These are phyloP conservation scores for Emydura subglobosa DNA, from an alignment of 2,113 vertebrate species.

Conservation along the genomic window DNA sequence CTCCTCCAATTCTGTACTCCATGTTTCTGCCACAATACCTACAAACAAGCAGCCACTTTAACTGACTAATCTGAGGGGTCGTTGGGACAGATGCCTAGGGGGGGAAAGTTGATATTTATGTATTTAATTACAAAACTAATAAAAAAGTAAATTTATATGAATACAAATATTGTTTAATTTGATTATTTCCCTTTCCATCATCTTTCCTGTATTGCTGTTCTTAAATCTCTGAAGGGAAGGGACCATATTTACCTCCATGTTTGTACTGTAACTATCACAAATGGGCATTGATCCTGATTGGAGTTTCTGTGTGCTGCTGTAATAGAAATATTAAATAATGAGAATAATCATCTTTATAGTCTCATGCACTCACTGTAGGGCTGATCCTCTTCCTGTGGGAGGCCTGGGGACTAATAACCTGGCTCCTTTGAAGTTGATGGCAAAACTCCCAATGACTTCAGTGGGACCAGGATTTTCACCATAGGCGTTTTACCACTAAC, in stretches of 20 bases:
- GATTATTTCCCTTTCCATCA: not conserved
- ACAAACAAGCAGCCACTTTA: conserved; percentile 62
- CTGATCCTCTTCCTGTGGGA: not conserved
- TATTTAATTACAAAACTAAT: not conserved
- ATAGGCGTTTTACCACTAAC: not conserved
- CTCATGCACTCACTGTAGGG: not conserved
- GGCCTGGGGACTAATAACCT: not conserved
- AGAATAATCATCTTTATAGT: not conserved
- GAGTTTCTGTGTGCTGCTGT: not conserved
- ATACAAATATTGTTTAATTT: not conserved
- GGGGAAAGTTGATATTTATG: conserved; percentile 35
- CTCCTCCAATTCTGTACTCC: conserved; percentile 40
- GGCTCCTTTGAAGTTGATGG: not conserved
- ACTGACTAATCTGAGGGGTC: conserved; percentile 37
- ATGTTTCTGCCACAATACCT: conserved; percentile 57
- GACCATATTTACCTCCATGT: not conserved
- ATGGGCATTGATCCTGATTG: not conserved
- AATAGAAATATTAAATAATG: not conserved
- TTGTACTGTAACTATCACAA: not conserved
- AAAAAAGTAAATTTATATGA: not conserved
- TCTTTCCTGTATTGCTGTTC: not conserved
- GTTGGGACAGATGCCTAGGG: conserved; percentile 37
- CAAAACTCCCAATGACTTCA: not conserved
- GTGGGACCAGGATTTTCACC: not conserved
- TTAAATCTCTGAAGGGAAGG: not conserved